Evolutionary conservation across 2,888 invertebrate genomes (phyloP).

Genomic region (Trichacis sp.): DNA sequence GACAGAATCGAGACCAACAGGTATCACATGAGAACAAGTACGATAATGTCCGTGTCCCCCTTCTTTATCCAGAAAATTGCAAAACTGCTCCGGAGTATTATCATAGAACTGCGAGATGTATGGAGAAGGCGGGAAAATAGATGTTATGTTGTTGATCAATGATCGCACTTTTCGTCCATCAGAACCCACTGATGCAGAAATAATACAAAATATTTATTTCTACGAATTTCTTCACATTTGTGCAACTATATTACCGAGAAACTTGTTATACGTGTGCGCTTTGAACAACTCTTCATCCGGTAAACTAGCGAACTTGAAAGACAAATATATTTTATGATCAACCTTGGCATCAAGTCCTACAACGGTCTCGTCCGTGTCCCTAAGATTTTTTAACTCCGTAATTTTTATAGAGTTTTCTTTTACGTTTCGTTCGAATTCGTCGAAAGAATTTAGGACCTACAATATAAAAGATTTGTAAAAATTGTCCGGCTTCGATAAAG

Average conservation of each 20-base stretch:
- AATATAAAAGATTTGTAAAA: too few relatives aligned
- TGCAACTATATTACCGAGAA: neutral
- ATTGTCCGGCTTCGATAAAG: too few relatives aligned
- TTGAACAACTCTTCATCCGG: neutral
- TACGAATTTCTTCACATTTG: too few relatives aligned
- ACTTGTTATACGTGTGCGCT: neutral
- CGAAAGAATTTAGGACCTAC: neutral
- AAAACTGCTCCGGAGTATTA: constrained; percentile 83
- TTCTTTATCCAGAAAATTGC: constrained; percentile 70
- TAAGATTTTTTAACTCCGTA: neutral
- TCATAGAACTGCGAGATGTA: constrained; percentile 84
- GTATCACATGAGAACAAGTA: neutral
- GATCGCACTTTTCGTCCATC: neutral
- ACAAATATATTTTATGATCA: neutral
- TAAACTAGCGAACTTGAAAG: neutral
- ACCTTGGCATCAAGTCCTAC: neutral
- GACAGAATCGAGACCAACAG: neutral
- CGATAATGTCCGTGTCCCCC: neutral
- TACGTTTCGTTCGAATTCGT: neutral
- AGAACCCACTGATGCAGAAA: neutral
- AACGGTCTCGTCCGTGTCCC: neutral
- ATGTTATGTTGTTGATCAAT: constrained; percentile 5
- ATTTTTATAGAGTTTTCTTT: neutral
- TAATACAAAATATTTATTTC: too few relatives aligned
- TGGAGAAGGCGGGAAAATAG: constrained; percentile 78